Conservation (phyloP, 2,888 invertebrate genomes). For the Lycocerus yunnanus region DNA sequence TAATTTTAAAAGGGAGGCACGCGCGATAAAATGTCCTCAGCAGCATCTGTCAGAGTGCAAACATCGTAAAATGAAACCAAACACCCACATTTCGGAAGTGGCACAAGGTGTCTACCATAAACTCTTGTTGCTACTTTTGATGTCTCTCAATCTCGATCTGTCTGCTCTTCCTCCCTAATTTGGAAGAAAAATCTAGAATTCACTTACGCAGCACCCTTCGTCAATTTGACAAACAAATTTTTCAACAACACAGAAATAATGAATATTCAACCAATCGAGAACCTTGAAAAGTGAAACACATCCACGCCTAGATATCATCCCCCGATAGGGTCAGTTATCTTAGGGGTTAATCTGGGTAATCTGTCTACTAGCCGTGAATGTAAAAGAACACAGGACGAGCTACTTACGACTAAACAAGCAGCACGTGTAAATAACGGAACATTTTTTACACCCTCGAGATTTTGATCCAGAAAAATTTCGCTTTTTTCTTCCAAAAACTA, state of each 20-base stretch:
- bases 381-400: conserved; percentile 17
- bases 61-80: conserved; percentile 52
- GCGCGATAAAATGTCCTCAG: conserved; percentile 26
- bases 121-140: conserved; percentile 38
- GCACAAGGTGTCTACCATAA: conserved; percentile 52
- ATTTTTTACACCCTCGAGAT: not conserved
- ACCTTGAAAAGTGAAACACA: not conserved
- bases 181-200: not conserved
- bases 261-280: not conserved
- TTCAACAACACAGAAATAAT: not conserved
- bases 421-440: conserved; percentile 23
- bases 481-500: not conserved
- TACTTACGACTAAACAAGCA: conserved; percentile 16
- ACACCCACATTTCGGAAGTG: conserved; percentile 50
- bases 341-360: conserved; percentile 22
- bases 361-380: conserved; percentile 17
- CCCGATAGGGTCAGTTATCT: conserved; percentile 15
- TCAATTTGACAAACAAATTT: not conserved
- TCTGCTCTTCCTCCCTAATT: conserved; percentile 11
- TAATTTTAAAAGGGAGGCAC: conserved; percentile 26
- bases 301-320: conserved; percentile 9
- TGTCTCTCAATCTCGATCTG: conserved; percentile 20
- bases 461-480: not conserved
- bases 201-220: not conserved
- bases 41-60: conserved; percentile 51